phyloP scores from a whole-genome alignment of 1,140 invertebrate species.

The Diprion similis region DNA sequence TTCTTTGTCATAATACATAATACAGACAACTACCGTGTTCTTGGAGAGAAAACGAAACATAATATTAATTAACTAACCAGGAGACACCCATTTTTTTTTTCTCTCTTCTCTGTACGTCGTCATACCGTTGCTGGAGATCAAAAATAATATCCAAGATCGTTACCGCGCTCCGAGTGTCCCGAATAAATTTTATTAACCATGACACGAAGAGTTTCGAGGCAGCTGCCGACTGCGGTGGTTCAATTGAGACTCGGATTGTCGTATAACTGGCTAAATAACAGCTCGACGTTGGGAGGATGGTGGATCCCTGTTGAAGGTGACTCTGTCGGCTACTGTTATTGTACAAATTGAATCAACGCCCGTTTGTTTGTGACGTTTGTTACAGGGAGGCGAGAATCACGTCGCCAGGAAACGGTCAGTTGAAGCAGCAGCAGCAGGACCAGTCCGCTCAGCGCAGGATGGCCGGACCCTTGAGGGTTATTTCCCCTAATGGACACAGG shows the following conservation, averaged over 20 bases:
- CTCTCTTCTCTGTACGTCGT: too few relatives aligned
- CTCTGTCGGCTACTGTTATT: neutral
- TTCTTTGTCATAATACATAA: too few relatives aligned
- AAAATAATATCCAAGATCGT: too few relatives aligned
- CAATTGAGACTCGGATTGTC: neutral
- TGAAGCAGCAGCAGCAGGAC: constrained; percentile 30
- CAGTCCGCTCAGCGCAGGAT: constrained; percentile 31
- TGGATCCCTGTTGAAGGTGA: neutral
- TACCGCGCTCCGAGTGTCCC: too few relatives aligned
- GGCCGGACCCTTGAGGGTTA: constrained; percentile 42
- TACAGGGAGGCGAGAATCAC: constrained; percentile 6
- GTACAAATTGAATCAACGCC: neutral
- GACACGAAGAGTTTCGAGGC: too few relatives aligned
- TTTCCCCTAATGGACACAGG: constrained; percentile 47
- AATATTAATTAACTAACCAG: too few relatives aligned
- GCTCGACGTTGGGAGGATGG: neutral
- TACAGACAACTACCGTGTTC: too few relatives aligned
- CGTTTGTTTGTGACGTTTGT: neutral
- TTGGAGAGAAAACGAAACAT: too few relatives aligned
- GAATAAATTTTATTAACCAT: too few relatives aligned
- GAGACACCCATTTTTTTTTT: too few relatives aligned
- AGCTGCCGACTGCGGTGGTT: neutral
- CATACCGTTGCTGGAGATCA: too few relatives aligned
- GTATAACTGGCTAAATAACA: too few relatives aligned
- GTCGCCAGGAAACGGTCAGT: constrained; percentile 1